Conservation (phyloP, 1,140 invertebrate genomes). For the Plodia interpunctella region DNA sequence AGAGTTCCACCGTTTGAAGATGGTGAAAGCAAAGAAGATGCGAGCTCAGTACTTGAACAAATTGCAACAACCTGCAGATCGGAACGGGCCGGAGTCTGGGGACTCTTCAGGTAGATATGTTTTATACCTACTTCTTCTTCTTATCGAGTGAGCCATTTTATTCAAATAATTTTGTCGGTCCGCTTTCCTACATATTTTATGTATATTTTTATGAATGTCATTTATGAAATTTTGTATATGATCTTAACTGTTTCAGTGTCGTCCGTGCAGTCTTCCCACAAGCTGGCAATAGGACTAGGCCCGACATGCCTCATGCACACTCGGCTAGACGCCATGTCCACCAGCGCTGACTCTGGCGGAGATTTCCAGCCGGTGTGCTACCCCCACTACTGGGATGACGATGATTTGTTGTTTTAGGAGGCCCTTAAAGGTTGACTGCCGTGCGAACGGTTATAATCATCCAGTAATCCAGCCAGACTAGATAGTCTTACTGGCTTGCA, state of each 20-base stretch:
- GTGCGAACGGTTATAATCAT: too few species aligned
- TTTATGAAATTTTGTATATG: too few species aligned
- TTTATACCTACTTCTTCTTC: too few species aligned
- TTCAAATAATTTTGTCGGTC: too few species aligned
- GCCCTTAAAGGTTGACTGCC: too few species aligned
- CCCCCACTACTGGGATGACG: conserved; percentile 61
- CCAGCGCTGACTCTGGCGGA: conserved; percentile 38
- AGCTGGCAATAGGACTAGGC: conserved; percentile 27
- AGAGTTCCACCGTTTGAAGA: conserved; percentile 67
- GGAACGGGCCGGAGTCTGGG: conserved; percentile 20
- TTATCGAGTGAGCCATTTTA: too few species aligned
- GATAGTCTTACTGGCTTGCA: too few species aligned
- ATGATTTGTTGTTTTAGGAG: conserved; percentile 59
- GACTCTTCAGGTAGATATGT: conserved; percentile 28
- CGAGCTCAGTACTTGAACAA: conserved; percentile 29
- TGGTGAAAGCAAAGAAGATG: conserved; percentile 69
- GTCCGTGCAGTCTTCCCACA: conserved; percentile 15
- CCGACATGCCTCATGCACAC: conserved; percentile 28
- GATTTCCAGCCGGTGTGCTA: conserved; percentile 50
- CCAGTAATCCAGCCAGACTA: too few species aligned
- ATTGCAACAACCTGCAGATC: conserved; percentile 15
- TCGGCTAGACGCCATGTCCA: conserved; percentile 18
- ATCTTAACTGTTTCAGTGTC: not conserved
- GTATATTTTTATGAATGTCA: too few species aligned
- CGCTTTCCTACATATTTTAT: too few species aligned